These are phyloP conservation scores for Spondyliosoma cantharus DNA, from an alignment of 2,797 vertebrate genomes.

Conservation along the genomic window DNA sequence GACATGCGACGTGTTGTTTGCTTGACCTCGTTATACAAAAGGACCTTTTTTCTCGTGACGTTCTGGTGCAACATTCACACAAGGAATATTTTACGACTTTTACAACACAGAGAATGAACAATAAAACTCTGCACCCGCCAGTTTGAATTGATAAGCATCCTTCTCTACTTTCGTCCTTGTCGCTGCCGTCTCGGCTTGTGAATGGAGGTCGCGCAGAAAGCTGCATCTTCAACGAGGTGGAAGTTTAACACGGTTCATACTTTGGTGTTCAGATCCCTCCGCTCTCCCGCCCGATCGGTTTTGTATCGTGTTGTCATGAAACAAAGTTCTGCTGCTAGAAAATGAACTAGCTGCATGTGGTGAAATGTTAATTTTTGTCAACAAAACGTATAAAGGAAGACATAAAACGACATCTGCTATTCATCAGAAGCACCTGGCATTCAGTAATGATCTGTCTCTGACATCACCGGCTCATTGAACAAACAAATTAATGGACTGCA, in stretches of 20 bases:
- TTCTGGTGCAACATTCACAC: not conserved
- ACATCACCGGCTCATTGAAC: too few relatives aligned
- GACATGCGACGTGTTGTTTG: not conserved
- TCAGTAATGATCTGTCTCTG: too few relatives aligned
- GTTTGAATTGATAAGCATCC: not conserved
- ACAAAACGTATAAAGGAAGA: not conserved
- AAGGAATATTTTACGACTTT: not conserved
- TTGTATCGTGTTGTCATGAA: not conserved
- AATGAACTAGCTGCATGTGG: too few relatives aligned
- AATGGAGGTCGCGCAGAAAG: not conserved
- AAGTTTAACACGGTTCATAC: not conserved
- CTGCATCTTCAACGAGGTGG: not conserved
- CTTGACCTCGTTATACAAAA: slow-evolving; percentile 4
- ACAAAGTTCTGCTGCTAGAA: too few relatives aligned
- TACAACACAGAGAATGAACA: not conserved
- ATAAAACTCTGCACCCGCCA: not conserved
- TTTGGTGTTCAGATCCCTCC: not conserved
- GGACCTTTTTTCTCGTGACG: not conserved
- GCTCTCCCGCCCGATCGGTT: not conserved
- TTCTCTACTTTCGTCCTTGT: not conserved
- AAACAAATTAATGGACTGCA: too few relatives aligned
- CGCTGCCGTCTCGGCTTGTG: not conserved
- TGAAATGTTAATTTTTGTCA: not conserved
- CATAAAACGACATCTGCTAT: too few relatives aligned
- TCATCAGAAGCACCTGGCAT: too few relatives aligned